Percentiles rank a stretch among this genome's conserved stretches.
Conservation (phyloP, 1,140 invertebrate genomes). For the Sinella curviseta region DNA sequence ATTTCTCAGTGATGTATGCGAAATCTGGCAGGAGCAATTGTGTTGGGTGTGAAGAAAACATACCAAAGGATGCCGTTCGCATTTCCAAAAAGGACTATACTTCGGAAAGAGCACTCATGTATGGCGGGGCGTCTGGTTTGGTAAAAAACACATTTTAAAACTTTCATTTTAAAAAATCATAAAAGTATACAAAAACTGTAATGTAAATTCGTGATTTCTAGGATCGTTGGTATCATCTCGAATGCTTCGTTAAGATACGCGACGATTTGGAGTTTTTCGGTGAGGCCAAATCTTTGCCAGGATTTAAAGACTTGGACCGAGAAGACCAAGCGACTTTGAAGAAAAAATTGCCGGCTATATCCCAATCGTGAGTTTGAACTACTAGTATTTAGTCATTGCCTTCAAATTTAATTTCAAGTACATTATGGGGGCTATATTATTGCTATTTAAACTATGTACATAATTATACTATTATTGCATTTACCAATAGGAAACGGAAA, state of each 20-base stretch:
- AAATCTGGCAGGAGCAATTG: slow-evolving; percentile 82
- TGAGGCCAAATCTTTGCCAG: slow-evolving; percentile 68
- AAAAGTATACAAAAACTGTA: background rate
- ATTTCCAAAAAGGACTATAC: slow-evolving; percentile 86
- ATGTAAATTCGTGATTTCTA: background rate
- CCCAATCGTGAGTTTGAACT: background rate
- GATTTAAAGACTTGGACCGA: slow-evolving; percentile 69
- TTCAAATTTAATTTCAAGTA: too few species aligned
- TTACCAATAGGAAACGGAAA: slow-evolving; percentile 54
- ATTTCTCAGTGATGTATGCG: slow-evolving; percentile 83
- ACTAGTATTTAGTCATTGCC: background rate
- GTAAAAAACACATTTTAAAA: slow-evolving; percentile 7
- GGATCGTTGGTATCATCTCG: slow-evolving; percentile 84
- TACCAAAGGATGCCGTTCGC: slow-evolving; percentile 77
- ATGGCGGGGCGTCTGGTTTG: slow-evolving; percentile 64
- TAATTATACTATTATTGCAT: background rate
- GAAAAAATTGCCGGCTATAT: slow-evolving; percentile 61
- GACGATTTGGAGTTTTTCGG: slow-evolving; percentile 75
- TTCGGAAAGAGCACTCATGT: slow-evolving; percentile 73
- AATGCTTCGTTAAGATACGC: slow-evolving; percentile 83
- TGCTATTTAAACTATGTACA: background rate
- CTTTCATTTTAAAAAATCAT: background rate
- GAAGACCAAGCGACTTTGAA: slow-evolving; percentile 74
- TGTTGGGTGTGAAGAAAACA: slow-evolving; percentile 80
- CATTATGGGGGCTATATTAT: too few species aligned